A percentile compares a stretch with the other conserved stretches of the same genome.
Evolutionary conservation across 2,888 invertebrate genomes (phyloP).

Genomic region (Tenthredo livida): DNA sequence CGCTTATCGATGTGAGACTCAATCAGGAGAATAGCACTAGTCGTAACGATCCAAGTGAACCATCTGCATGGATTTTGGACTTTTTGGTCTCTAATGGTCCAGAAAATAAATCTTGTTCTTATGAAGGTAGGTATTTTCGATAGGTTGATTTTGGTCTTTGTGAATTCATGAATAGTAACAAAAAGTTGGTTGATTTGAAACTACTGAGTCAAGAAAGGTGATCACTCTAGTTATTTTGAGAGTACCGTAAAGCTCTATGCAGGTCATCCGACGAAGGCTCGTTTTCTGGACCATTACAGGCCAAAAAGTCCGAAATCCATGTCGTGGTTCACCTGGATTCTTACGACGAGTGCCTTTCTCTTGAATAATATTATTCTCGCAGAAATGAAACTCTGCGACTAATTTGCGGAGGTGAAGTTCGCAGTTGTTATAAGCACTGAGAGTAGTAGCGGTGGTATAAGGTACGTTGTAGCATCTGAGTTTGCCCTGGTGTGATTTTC

Average conservation of each 20-base stretch:
- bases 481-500: constrained; percentile 4
- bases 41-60: not conserved
- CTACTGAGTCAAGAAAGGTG: too few species aligned
- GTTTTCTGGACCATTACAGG: not conserved
- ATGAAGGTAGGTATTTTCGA: not conserved
- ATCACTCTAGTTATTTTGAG: too few species aligned
- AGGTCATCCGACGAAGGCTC: not conserved
- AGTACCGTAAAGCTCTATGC: not conserved
- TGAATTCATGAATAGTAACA: not conserved
- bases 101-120: not conserved
- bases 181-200: too few species aligned
- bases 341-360: not conserved
- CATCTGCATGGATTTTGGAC: not conserved
- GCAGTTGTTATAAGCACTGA: not conserved
- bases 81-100: not conserved
- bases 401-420: not conserved
- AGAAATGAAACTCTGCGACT: not conserved
- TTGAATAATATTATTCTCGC: not conserved
- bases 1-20: too few species aligned
- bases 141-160: not conserved
- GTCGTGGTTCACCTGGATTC: not conserved
- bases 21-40: not conserved
- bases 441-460: not conserved
- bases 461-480: not conserved
- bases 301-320: not conserved